Conservation (phyloP, 2,888 invertebrate genomes). For the Chouioia cunea region DNA sequence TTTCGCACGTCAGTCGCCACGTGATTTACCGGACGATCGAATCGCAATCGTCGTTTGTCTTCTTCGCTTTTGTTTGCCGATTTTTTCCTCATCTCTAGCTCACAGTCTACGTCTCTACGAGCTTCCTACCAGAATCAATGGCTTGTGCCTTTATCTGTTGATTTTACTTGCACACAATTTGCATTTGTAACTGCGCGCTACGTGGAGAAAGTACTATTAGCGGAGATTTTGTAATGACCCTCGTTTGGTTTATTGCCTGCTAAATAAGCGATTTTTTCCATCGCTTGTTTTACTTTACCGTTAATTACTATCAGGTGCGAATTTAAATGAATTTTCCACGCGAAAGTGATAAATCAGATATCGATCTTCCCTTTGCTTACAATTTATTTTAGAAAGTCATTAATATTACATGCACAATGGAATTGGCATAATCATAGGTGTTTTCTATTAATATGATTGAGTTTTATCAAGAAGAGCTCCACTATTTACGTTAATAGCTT, state of each 20-base stretch:
- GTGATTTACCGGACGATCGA: slow-evolving; percentile 47
- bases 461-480: no score
- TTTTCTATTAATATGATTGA: no score
- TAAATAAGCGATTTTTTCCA: slow-evolving; percentile 10
- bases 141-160: slow-evolving; percentile 16
- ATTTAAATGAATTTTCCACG: background rate
- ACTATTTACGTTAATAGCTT: no score
- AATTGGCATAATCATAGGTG: no score
- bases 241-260: background rate
- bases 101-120: background rate
- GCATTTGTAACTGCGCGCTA: slow-evolving; percentile 33
- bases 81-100: background rate
- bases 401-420: no score
- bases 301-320: slow-evolving; percentile 17
- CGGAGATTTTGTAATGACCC: slow-evolving; percentile 15
- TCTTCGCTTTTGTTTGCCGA: slow-evolving; percentile 33
- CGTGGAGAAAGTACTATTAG: slow-evolving; percentile 39
- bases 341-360: background rate
- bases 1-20: slow-evolving; percentile 37
- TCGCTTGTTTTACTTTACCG: background rate
- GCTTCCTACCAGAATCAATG: slow-evolving; percentile 25
- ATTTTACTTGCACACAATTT: slow-evolving; percentile 41
- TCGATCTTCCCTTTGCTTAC: background rate
- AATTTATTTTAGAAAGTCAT: no score
- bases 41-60: slow-evolving; percentile 40